Evolutionary conservation across 2,888 invertebrate genomes (phyloP), one percentile per base, ranked within the genome.

Genomic region (Sinopyrophorus schimmeli): DNA sequence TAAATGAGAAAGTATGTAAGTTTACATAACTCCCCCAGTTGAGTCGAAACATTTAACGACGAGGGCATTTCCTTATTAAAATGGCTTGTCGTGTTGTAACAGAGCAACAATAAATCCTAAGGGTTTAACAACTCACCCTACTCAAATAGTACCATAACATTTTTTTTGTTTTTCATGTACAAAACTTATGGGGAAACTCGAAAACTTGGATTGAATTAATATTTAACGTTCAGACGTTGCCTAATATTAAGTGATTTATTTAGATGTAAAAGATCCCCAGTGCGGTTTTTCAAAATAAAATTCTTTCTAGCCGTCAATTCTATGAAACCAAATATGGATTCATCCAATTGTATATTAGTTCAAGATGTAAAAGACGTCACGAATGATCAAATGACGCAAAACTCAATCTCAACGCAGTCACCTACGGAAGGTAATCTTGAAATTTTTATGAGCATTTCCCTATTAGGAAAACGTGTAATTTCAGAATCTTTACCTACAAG

Each of bases 341-440:
- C 86, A 76, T 82, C 89, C 70, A 90, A 90, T 77, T 92, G 91
- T 78, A 89, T 91, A 74, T 80, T 91, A 76, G 90, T 91, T 71
- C 90, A 91, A 82, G 92, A 88, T 74, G 86, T 87, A 60, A 88
- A 88, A 77, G 88, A 89, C 67, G 87, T 90, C 65, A 89, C 91
- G 66, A 88, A 91, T 72, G 90, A 91, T 76, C 87, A 90, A 74
- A 87, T 88, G 71, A 80, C 85, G 64, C 84, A 86, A 75, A 89
- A 89, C 73, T 82, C 86, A 60, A 74, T 78, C 66, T 83, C 85
- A 42, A 83, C 84, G 50, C 83, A 83, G 68, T 77, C 81, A 61
- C 85, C 86, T 40, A 86, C 85, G 16, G 86, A 86, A 78, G 82
- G 83, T 82, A 74, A 15, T 11, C 12, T 17, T 10, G 3, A n/a